phyloP scores from a whole-genome alignment of 37 sponge, comb jelly and placozoan species.

The Theonella swinhoei region DNA sequence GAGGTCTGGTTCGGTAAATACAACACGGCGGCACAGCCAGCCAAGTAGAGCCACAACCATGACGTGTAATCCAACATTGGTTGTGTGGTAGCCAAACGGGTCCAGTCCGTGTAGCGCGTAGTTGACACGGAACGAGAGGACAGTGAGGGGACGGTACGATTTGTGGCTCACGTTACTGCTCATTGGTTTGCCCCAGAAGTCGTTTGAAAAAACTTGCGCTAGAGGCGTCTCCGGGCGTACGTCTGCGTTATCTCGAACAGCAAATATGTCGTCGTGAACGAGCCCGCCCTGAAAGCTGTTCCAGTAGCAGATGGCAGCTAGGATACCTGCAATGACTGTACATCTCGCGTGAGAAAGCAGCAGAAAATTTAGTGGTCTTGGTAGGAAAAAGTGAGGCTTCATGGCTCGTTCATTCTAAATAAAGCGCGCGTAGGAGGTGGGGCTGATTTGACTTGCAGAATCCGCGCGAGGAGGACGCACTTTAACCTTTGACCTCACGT shows the following conservation, averaged over 20 bases:
- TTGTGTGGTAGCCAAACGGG: slow-evolving; percentile 82
- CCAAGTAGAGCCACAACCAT: slow-evolving; percentile 63
- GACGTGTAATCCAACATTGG: slow-evolving; percentile 70
- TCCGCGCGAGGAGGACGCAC: too few relatives aligned
- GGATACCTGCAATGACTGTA: background rate
- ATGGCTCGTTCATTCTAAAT: background rate
- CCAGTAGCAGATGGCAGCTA: slow-evolving; percentile 56
- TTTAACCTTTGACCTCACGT: too few relatives aligned
- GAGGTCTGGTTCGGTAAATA: slow-evolving; percentile 20
- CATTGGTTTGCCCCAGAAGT: slow-evolving; percentile 92
- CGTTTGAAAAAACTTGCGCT: slow-evolving; percentile 45
- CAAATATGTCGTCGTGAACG: slow-evolving; percentile 91
- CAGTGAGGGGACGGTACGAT: slow-evolving; percentile 88
- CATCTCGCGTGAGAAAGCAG: background rate
- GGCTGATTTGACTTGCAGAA: too few relatives aligned
- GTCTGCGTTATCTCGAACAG: slow-evolving; percentile 82
- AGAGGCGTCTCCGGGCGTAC: slow-evolving; percentile 55
- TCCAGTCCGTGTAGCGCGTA: slow-evolving; percentile 70
- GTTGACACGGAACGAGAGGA: slow-evolving; percentile 83
- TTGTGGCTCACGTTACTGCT: slow-evolving; percentile 78
- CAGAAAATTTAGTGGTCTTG: background rate
- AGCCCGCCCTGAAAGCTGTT: slow-evolving; percentile 74
- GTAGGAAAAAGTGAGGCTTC: background rate
- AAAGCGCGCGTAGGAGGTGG: background rate
- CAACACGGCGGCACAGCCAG: slow-evolving; percentile 39